A percentile compares a stretch with the other conserved stretches of the same genome.
phyloP scores from a whole-genome alignment of 2,888 invertebrate species.

The Pachycephus smyrnensis region DNA sequence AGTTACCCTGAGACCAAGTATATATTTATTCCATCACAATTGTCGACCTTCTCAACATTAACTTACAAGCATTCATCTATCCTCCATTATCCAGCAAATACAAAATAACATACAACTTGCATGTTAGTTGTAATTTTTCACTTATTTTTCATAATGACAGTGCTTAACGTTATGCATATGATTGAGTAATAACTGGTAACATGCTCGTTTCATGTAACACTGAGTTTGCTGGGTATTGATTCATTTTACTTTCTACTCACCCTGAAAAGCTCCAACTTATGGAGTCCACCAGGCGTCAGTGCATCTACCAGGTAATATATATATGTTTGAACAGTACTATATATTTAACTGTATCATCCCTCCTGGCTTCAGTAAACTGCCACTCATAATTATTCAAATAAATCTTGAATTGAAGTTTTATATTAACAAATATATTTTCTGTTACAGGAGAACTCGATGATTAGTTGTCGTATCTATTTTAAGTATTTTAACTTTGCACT shows the following conservation, averaged over 20 bases:
- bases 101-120: background rate
- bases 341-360: background rate
- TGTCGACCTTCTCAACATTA: too few relatives aligned
- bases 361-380: background rate
- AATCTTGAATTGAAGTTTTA: background rate
- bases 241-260: background rate
- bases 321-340: too few relatives aligned
- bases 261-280: background rate
- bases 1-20: background rate
- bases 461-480: background rate
- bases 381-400: background rate
- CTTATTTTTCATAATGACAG: conserved; percentile 1
- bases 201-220: background rate
- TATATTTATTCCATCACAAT: too few relatives aligned
- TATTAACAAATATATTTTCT: background rate
- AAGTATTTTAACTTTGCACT: too few relatives aligned
- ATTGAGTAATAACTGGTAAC: background rate
- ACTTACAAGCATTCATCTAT: too few relatives aligned
- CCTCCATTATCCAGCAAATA: background rate
- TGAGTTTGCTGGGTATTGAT: background rate
- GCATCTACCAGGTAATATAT: background rate
- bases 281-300: background rate
- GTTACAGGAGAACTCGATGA: background rate
- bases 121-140: background rate
- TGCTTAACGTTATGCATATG: background rate